Percentiles rank a stretch among this genome's conserved stretches.
These are phyloP conservation scores for Amyelois transitella DNA, from an alignment of 1,140 invertebrate genomes.

Conservation along the genomic window DNA sequence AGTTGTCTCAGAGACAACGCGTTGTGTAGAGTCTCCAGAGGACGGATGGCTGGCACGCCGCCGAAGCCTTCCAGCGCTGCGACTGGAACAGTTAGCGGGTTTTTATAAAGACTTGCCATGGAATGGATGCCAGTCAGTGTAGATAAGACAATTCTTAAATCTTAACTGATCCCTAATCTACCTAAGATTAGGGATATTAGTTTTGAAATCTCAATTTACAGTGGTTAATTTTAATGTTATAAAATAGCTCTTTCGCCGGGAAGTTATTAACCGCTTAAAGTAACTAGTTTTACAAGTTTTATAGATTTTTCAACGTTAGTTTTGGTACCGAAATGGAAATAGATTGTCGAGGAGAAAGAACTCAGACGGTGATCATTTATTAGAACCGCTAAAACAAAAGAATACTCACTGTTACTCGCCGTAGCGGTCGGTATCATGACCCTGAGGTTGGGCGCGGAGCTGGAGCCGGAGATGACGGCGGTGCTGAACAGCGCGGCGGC, in stretches of 20 bases:
- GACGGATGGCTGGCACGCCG: constrained; percentile 93
- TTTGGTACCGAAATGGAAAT: no score
- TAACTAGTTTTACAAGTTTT: no score
- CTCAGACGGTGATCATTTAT: background rate
- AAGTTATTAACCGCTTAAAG: no score
- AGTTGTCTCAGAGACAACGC: constrained; percentile 92
- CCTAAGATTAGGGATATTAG: no score
- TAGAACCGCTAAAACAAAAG: background rate
- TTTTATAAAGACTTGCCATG: background rate
- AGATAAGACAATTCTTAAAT: no score
- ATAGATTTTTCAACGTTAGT: no score
- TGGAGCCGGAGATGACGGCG: constrained; percentile 94
- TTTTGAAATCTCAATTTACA: no score
- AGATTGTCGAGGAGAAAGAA: no score
- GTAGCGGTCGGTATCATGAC: constrained; percentile 86
- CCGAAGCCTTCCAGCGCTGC: constrained; percentile 86
- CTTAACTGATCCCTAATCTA: no score
- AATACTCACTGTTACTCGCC: constrained; percentile 81
- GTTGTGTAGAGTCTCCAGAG: constrained; percentile 96
- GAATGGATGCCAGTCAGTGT: no score
- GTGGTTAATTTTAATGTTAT: no score
- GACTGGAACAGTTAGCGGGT: constrained; percentile 28
- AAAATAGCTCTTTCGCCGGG: no score
- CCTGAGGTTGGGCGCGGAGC: constrained; percentile 91
- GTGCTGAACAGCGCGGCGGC: constrained; percentile 91